Evolutionary conservation across 37 sponge, comb jelly and placozoan genomes (phyloP), one percentile per base, ranked within the genome.

Genomic region (Ephydatia muelleri): DNA sequence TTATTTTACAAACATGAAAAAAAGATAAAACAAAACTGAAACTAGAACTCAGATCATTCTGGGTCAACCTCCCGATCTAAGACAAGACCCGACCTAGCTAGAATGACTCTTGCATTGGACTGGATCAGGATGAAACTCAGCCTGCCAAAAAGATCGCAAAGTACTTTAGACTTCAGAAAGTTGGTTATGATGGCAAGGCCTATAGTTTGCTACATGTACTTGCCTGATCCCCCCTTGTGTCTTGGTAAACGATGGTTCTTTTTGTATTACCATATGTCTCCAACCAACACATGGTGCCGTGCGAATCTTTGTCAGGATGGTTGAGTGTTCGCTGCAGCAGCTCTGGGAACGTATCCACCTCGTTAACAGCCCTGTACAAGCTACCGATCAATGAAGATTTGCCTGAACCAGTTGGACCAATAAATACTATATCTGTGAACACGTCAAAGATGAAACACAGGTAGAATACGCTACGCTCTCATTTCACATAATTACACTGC

Each of bases 181-280:
- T n/a, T n/a, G n/a, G n/a, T n/a, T n/a, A n/a, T n/a, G n/a, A 47
- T 67, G 29, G 2, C 82, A 69, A 6, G 8, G 5, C 14, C 75
- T 70, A 65, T 39, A 65, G 68, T 4, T 34, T 68, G 32, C 49
- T 30, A 30, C 64, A 6, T 23, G 67, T 43, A 12, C 88, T 49
- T 35, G 88, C 95, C 92, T 96, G 97, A 73, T 96, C 92, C 30
- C 97, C 97, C 23, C 95, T 75, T 25, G 97, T 97, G 87, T 97
- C 97, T 76, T 97, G 97, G 27, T 87, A 89, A 21, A 90, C 34
- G 30, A 97, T 90, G 38, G 92, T 97, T n/a, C 89, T 87, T 28
- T 36, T 66, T 13, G 12, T 30, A 74, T 97, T 97, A 22, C 88
- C 87, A 19, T 37, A 26, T 21, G 89, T 94, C 85, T 97, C 97